Base-by-base conservation (phyloP, 2,113 vertebrate species). In the Petrocephalus microphthalmus region DNA sequence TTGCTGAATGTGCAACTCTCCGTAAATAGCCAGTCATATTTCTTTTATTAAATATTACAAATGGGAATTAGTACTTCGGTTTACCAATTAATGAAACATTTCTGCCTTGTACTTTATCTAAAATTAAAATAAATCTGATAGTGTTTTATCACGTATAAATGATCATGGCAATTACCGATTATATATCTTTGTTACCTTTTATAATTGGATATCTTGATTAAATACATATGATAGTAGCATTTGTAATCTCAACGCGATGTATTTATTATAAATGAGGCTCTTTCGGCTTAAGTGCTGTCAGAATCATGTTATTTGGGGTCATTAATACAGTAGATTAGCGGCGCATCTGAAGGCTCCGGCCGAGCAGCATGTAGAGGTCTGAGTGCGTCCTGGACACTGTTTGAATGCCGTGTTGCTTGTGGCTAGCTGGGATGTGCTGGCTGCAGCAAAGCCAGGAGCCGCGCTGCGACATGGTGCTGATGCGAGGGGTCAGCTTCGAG, bases 371-470 rank as follows among this genome's bases (percentile, higher is more conserved):
- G 15, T 67, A 29, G 60, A 64, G 60, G 85, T 37, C 83, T 56
- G 3, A 88, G 10, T 22, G 56, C 67, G n/a, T 74, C 17, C 7
- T 2, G 49, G 5, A 87, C 29, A 83, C 17, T 64, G 15, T 89
- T 6, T 47, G 20, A 52, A 85, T 88, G 56, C 3, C 4, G 2
- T 17, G 19, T 57, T 22, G 29, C 57, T 19, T 88, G 7, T 88
- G 74, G 89, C 29, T 92, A 99, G 98, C 96, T 86, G 98, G 98
- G 51, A 97, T 99, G 86, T 99, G 98, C 93, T 99, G 98, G 98
- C 94, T 98, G 90, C 97, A 97, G 93, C 97, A 97, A 92, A 96
- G 96, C 85, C 95, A 93, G 25, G 96, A 97, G 88, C 96, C 96
- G 67, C 96, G 96, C 88, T 99, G 98, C 88, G 97, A 96, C 91